Conservation (phyloP, 2,888 invertebrate species). For the Holacanthella duospinosa region DNA sequence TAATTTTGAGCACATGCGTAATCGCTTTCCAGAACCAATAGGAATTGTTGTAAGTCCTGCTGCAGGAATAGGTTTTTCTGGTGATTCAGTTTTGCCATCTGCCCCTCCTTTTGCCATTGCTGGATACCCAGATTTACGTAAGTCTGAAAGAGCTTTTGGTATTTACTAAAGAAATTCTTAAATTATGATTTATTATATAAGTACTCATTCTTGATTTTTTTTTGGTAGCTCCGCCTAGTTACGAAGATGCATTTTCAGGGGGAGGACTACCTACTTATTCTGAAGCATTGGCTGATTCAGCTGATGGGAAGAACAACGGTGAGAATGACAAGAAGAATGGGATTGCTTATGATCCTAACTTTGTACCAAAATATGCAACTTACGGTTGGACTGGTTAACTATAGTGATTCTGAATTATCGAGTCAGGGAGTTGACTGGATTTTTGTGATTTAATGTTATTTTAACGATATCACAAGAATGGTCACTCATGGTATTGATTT, state of each 20-base stretch:
- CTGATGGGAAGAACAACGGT: background rate
- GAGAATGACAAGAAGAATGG: background rate
- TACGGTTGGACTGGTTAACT: background rate
- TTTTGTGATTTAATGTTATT: too few species aligned
- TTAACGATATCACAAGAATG: too few species aligned
- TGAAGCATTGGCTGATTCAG: background rate
- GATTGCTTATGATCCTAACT: background rate
- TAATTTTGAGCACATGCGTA: conserved; percentile 7
- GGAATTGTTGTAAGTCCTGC: background rate
- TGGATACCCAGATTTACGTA: background rate
- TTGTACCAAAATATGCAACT: conserved; percentile 5
- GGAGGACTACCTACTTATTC: background rate
- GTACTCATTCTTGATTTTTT: background rate
- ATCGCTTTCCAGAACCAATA: background rate
- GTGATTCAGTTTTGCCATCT: background rate
- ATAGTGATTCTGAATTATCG: too few species aligned
- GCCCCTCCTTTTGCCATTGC: background rate
- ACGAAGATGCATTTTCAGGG: background rate
- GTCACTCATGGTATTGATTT: too few species aligned
- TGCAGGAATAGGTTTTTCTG: too few species aligned
- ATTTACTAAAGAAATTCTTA: background rate
- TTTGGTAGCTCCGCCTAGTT: conserved; percentile 7
- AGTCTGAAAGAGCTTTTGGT: background rate
- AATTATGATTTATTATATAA: background rate
- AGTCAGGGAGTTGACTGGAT: too few species aligned